Conservation (phyloP, 2,113 vertebrate species). For the Origma solitaria region DNA sequence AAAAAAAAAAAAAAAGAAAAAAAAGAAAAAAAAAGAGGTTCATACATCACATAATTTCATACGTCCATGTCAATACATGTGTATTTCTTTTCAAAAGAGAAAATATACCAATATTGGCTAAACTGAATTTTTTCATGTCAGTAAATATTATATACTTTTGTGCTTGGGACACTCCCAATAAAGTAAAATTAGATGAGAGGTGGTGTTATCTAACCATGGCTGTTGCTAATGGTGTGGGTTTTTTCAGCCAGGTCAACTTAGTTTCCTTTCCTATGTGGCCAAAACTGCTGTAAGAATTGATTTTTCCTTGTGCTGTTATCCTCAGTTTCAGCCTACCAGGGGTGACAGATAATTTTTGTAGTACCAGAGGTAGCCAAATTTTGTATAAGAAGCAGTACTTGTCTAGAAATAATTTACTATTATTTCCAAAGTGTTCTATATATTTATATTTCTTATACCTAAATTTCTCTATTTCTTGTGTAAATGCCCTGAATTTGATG, state of each 20-base stretch:
- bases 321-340: background rate
- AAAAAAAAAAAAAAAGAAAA: background rate
- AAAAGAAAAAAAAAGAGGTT: accelerated
- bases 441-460: background rate
- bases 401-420: background rate
- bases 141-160: background rate
- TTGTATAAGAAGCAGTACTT: background rate
- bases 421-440: background rate
- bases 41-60: too few species aligned
- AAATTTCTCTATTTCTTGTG: background rate
- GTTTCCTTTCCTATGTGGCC: background rate
- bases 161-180: background rate
- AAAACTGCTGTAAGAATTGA: background rate
- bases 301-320: background rate
- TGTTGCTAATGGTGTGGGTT: background rate
- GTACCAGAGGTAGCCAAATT: background rate
- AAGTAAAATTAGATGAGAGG: background rate
- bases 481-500: background rate
- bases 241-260: background rate
- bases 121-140: background rate
- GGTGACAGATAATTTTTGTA: background rate
- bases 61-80: background rate
- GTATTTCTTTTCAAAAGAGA: background rate
- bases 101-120: background rate
- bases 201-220: background rate